A percentile compares a stretch with the other conserved stretches of the same genome.
phyloP scores from a whole-genome alignment of 35 echinoderm and acorn worm genomes.

The Apostichopus californicus region DNA sequence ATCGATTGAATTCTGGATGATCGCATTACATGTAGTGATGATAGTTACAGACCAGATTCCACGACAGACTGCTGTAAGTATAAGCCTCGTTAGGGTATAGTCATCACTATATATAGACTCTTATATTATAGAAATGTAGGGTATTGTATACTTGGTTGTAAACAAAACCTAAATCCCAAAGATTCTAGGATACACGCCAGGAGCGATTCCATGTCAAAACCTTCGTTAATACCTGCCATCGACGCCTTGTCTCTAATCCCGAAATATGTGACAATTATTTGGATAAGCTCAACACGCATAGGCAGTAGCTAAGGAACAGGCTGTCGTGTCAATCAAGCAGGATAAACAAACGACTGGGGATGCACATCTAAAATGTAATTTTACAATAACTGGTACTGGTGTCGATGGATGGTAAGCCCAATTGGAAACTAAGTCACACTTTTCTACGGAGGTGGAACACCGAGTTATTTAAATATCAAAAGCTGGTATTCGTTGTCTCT shows the following conservation, averaged over 20 bases:
- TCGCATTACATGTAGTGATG: not conserved
- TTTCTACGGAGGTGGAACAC: not conserved
- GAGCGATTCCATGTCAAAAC: slow-evolving; percentile 31
- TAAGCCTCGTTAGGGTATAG: too few species aligned
- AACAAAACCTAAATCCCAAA: slow-evolving; percentile 34
- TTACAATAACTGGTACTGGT: slow-evolving; percentile 47
- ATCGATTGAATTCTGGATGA: slow-evolving; percentile 2
- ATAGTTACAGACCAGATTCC: not conserved
- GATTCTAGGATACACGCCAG: slow-evolving; percentile 40
- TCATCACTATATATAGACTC: too few species aligned
- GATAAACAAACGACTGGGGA: slow-evolving; percentile 42
- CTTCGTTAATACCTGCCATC: slow-evolving; percentile 34
- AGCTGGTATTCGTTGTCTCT: too few species aligned
- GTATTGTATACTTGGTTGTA: slow-evolving; percentile 43
- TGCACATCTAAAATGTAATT: slow-evolving; percentile 61
- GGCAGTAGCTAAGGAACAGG: slow-evolving; percentile 34
- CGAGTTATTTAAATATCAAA: too few species aligned
- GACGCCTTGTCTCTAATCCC: slow-evolving; percentile 44
- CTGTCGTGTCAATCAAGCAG: slow-evolving; percentile 45
- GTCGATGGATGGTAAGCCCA: slow-evolving; percentile 48
- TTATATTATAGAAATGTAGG: not conserved
- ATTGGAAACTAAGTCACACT: slow-evolving; percentile 56
- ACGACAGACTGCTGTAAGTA: not conserved
- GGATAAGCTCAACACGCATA: slow-evolving; percentile 50
- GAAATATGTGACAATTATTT: slow-evolving; percentile 52